Evolutionary conservation across 1,140 invertebrate species (phyloP).

Genomic region (Antheraea mylitta): DNA sequence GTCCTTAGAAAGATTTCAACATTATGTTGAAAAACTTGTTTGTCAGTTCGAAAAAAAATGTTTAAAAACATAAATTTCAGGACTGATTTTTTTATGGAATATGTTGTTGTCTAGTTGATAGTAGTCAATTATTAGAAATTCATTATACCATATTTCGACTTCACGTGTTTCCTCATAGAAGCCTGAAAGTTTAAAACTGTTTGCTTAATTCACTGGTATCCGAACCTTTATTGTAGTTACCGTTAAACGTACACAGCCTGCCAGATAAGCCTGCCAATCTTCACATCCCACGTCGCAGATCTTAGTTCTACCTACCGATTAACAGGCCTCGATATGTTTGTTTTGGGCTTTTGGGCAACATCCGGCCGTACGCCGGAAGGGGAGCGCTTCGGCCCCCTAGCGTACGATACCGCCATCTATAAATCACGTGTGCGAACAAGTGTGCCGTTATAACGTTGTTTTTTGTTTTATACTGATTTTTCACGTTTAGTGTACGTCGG

Average conservation of each 20-base stretch:
- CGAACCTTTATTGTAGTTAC: neutral
- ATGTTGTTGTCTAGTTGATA: too few relatives aligned
- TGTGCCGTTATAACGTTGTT: constrained; percentile 1
- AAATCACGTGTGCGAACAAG: constrained; percentile 36
- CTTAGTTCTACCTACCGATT: constrained; percentile 22
- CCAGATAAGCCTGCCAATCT: neutral
- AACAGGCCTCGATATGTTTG: constrained; percentile 43
- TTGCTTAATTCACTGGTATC: neutral
- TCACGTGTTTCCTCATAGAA: too few relatives aligned
- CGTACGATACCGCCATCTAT: constrained; percentile 35
- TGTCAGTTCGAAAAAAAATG: too few relatives aligned
- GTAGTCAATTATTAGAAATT: too few relatives aligned
- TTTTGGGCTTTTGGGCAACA: constrained; percentile 23
- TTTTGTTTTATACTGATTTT: constrained; percentile 6
- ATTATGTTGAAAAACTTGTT: too few relatives aligned
- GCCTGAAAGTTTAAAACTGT: too few relatives aligned
- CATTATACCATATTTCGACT: too few relatives aligned
- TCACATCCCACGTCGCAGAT: neutral
- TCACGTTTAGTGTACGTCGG: neutral
- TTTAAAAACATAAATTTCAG: too few relatives aligned
- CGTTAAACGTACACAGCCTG: neutral
- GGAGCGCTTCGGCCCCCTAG: constrained; percentile 24
- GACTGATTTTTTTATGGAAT: too few relatives aligned
- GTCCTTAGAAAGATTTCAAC: too few relatives aligned
- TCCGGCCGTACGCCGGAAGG: constrained; percentile 30